phyloP scores from a whole-genome alignment of 2,797 vertebrate genomes.

The Eulemur albifrons region DNA sequence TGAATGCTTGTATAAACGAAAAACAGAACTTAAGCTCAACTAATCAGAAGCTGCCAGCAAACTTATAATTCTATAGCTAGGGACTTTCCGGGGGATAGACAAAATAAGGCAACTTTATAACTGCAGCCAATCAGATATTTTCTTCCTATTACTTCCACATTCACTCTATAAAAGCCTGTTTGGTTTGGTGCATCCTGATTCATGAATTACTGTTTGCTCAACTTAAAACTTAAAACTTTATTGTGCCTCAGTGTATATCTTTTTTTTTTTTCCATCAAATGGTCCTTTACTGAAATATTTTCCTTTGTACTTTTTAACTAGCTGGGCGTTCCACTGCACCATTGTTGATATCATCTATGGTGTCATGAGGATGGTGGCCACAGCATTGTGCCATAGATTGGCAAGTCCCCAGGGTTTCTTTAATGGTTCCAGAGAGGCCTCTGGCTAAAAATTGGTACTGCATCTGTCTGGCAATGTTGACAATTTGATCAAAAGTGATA shows the following conservation, averaged over 20 bases:
- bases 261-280: not conserved
- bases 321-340: not conserved
- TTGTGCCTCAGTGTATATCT: not conserved
- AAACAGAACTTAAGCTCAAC: not conserved
- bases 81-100: not conserved
- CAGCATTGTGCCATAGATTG: not conserved
- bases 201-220: not conserved
- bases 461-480: not conserved
- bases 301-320: not conserved
- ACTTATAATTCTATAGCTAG: not conserved
- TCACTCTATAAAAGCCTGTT: not conserved
- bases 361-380: not conserved
- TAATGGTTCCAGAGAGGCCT: too few relatives aligned
- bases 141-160: not conserved
- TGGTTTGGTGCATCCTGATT: not conserved
- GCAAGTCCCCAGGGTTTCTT: not conserved
- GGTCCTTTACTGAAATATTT: not conserved
- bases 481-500: not conserved
- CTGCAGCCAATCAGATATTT: not conserved
- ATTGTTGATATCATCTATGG: not conserved
- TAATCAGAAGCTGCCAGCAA: not conserved
- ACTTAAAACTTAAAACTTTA: not conserved
- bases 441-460: too few relatives aligned
- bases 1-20: not conserved
- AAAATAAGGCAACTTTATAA: not conserved